A percentile compares a stretch with the other conserved stretches of the same genome.
These are phyloP conservation scores for Drosophila lini DNA, from an alignment of 1,140 invertebrate species.

Conservation along the genomic window DNA sequence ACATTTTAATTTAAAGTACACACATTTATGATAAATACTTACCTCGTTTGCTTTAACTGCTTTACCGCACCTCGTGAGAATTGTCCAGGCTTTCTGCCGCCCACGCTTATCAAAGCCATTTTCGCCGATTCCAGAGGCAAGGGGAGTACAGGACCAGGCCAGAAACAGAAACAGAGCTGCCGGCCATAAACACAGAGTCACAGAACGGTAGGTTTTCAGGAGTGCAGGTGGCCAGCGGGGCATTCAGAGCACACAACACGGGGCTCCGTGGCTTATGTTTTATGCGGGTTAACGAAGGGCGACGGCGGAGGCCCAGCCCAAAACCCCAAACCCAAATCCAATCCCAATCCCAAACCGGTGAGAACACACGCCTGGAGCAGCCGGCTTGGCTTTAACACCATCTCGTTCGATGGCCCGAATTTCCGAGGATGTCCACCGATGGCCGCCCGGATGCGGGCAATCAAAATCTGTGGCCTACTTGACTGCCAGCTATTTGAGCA, in stretches of 20 bases:
- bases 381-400: slow-evolving; percentile 60
- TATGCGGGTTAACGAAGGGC: slow-evolving; percentile 55
- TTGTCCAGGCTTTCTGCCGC: slow-evolving; percentile 5
- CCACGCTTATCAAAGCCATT: slow-evolving; percentile 57
- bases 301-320: neutral
- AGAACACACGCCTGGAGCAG: slow-evolving; percentile 37
- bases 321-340: neutral
- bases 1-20: neutral
- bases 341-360: slow-evolving; percentile 9
- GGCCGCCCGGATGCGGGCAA: slow-evolving; percentile 54
- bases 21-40: neutral
- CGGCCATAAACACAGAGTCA: slow-evolving; percentile 59
- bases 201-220: slow-evolving; percentile 7
- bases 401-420: slow-evolving; percentile 32
- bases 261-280: slow-evolving; percentile 56
- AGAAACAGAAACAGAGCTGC: slow-evolving; percentile 46
- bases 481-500: slow-evolving; percentile 50
- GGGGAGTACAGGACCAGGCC: slow-evolving; percentile 11
- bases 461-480: slow-evolving; percentile 46
- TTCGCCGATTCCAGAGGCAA: slow-evolving; percentile 14
- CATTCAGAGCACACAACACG: slow-evolving; percentile 32
- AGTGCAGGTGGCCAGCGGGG: neutral
- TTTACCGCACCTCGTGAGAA: slow-evolving; percentile 14
- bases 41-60: neutral
- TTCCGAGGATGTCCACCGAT: slow-evolving; percentile 35